Evolutionary conservation across 2,797 vertebrate species (phyloP), one percentile per base, ranked within the genome.

Genomic region (Mionectes olivaceus): DNA sequence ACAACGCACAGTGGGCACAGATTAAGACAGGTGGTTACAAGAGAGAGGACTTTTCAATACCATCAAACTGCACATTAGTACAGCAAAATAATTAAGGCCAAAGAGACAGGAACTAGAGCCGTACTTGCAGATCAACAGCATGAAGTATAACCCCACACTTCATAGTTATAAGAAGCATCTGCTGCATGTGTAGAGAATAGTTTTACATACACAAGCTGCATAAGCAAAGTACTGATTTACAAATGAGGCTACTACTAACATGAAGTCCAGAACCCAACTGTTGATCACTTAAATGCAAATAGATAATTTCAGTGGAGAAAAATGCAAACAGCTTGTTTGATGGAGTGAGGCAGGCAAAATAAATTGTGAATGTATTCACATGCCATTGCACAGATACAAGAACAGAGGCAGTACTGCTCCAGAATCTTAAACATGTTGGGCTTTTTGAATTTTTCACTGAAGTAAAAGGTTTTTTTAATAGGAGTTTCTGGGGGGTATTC

Each of bases 151-250:
- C 19, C 41, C 75, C 59, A 50, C 28, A 21, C 13, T 65, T 73
- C 27, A 46, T 8, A 33, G 19, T 0, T 70, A 24, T 69, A 69
- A 71, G 49, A 82, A 56, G 9, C 1, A 0, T 41, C 22, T 32
- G 24, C 14, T 68, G 10, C 2, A 0, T 11, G 7, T 16, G 13
- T n/a, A 77, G 47, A n/a, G 11, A 80, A 56, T 1, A 56, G 33
- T 6, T 28, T 59, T 63, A 83, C 27, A 30, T 18, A 55, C 22
- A 27, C 10, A 68, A 76, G 19, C n/a, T 59, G 23, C 5, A 6
- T 22, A 46, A 70, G 24, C 27, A 68, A 79, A 91, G 28, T 27
- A 44, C 17, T 23, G 4, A 64, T 50, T 50, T 68, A 50, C 25
- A 61, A 12, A 14, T 46, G 47, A 84, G 35, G 16, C 30, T 28